These are phyloP conservation scores for Cavia aperea DNA, from an alignment of 2,113 vertebrate genomes.

Conservation along the genomic window DNA sequence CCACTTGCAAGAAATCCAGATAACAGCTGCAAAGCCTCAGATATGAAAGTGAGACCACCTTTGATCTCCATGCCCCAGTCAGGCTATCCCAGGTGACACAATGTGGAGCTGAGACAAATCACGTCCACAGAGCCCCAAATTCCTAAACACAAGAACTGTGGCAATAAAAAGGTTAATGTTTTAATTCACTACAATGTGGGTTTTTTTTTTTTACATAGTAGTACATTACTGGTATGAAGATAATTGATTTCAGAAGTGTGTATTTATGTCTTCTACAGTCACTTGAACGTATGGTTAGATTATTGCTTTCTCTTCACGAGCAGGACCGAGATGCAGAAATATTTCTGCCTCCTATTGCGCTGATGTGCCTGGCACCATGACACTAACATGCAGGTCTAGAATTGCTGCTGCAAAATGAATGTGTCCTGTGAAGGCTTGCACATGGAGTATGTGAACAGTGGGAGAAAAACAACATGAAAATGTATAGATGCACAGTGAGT, in stretches of 20 bases:
- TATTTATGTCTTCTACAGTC: not conserved
- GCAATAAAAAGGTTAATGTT: not conserved
- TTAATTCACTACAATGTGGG: not conserved
- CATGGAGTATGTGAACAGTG: not conserved
- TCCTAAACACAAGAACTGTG: not conserved
- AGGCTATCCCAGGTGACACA: not conserved
- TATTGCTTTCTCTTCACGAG: not conserved
- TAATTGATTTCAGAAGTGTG: not conserved
- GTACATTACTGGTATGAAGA: not conserved
- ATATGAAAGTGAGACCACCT: not conserved
- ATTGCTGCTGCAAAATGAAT: not conserved
- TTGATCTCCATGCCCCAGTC: not conserved
- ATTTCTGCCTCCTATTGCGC: not conserved
- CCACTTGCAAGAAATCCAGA: not conserved
- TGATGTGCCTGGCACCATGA: not conserved
- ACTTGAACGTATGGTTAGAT: not conserved
- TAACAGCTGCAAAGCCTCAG: not conserved
- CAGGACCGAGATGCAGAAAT: not conserved
- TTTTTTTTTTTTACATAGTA: not conserved
- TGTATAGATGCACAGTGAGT: not conserved
- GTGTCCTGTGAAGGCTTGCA: constrained; percentile 22
- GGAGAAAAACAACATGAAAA: constrained; percentile 22
- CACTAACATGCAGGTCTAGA: not conserved
- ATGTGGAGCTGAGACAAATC: not conserved
- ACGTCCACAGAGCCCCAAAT: not conserved